A percentile compares a stretch with the other conserved stretches of the same genome.
Evolutionary conservation across 2,113 vertebrate species (phyloP).

Genomic region (Bagarius yarrelli): DNA sequence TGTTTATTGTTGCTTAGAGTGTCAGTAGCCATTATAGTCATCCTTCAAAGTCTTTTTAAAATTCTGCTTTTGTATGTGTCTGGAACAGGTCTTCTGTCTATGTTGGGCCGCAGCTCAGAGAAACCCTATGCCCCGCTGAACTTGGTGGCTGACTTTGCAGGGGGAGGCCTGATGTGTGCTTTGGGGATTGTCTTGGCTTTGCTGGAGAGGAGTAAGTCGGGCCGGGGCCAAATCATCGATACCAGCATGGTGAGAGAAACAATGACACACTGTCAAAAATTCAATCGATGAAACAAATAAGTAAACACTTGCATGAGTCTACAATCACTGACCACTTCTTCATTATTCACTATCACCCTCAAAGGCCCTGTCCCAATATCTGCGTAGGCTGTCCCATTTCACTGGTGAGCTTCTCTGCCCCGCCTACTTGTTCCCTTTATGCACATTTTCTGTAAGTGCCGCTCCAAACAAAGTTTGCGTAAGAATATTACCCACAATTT

Average conservation of each 20-base stretch:
- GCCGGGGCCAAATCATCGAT: constrained; percentile 89
- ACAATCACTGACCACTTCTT: background rate
- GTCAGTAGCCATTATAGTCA: background rate
- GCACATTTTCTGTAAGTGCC: too few species aligned
- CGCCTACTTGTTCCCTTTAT: too few species aligned
- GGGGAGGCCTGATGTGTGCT: constrained; percentile 83
- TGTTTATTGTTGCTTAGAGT: background rate
- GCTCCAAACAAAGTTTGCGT: too few species aligned
- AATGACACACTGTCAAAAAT: background rate
- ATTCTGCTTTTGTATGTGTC: background rate
- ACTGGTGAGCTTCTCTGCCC: too few species aligned
- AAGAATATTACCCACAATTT: too few species aligned
- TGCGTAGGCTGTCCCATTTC: too few species aligned
- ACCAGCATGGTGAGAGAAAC: constrained; percentile 82
- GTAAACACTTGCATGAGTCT: background rate
- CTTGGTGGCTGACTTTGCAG: constrained; percentile 91
- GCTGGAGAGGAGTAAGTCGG: constrained; percentile 82
- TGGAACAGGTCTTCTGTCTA: constrained; percentile 83
- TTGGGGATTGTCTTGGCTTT: constrained; percentile 86
- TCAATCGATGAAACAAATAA: background rate
- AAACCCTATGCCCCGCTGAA: constrained; percentile 84
- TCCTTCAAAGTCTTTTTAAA: background rate
- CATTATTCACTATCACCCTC: background rate
- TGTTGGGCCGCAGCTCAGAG: constrained; percentile 79
- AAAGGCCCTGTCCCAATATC: too few species aligned